These are phyloP conservation scores for Gadopsis marmoratus DNA, from an alignment of 2,797 vertebrate species.

Conservation along the genomic window DNA sequence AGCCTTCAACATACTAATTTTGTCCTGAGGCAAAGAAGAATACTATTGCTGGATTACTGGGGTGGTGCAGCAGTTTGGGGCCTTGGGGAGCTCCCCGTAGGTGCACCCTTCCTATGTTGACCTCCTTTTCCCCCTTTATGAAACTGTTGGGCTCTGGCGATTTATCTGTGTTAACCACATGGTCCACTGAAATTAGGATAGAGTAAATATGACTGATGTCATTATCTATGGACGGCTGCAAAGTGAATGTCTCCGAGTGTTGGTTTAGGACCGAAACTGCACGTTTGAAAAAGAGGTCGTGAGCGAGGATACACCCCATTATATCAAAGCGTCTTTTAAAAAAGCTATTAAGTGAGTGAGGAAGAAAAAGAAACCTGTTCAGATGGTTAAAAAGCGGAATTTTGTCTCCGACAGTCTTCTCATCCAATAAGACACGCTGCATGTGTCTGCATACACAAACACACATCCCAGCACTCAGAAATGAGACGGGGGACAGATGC, in stretches of 20 bases:
- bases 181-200: slow-evolving; percentile 55
- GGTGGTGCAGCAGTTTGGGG: slow-evolving; percentile 31
- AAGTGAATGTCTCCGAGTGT: slow-evolving; percentile 49
- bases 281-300: slow-evolving; percentile 58
- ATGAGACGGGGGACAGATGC: slow-evolving; percentile 60
- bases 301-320: slow-evolving; percentile 40
- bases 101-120: slow-evolving; percentile 47
- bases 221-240: slow-evolving; percentile 66
- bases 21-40: slow-evolving; percentile 62
- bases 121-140: slow-evolving; percentile 48
- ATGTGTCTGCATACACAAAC: slow-evolving; percentile 53
- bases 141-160: slow-evolving; percentile 45
- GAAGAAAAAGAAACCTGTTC: slow-evolving; percentile 53
- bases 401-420: slow-evolving; percentile 43
- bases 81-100: slow-evolving; percentile 42
- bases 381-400: slow-evolving; percentile 43
- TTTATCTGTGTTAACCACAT: slow-evolving; percentile 77
- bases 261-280: slow-evolving; percentile 30
- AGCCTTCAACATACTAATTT: slow-evolving; percentile 45
- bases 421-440: slow-evolving; percentile 68
- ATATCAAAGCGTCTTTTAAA: slow-evolving; percentile 37
- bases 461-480: slow-evolving; percentile 43
- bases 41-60: slow-evolving; percentile 47
- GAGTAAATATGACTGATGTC: slow-evolving; percentile 65
- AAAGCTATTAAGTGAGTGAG: slow-evolving; percentile 44